Conservation (phyloP, 1,140 invertebrate genomes). For the Thrips palmi region DNA sequence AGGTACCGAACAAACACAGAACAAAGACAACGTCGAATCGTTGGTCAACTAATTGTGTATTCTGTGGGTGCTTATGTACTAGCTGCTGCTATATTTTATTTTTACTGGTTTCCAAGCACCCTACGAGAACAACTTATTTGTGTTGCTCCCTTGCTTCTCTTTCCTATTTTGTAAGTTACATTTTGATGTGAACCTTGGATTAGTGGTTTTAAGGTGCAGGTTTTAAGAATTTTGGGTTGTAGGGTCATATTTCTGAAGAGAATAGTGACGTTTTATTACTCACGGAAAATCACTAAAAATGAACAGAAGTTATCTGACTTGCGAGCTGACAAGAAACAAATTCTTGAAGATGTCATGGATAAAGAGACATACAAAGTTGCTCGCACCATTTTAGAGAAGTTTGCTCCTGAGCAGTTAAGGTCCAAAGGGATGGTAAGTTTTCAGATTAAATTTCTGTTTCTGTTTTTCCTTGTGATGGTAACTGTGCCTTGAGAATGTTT, state of each 20-base stretch:
- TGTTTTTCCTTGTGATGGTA: too few species aligned
- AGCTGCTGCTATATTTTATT: slow-evolving; percentile 53
- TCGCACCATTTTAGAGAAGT: slow-evolving; percentile 79
- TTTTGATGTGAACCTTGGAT: slow-evolving; percentile 6
- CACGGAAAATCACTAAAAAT: slow-evolving; percentile 62
- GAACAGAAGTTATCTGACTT: slow-evolving; percentile 53
- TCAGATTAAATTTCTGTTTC: too few species aligned
- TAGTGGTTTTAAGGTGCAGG: slow-evolving; percentile 11
- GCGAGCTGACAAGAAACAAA: slow-evolving; percentile 64
- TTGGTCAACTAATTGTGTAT: slow-evolving; percentile 58
- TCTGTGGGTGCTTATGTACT: slow-evolving; percentile 64
- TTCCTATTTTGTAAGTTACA: slow-evolving; percentile 59
- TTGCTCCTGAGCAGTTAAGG: slow-evolving; percentile 45
- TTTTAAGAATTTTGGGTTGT: slow-evolving; percentile 26
- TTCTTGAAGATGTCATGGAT: slow-evolving; percentile 91
- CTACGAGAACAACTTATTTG: slow-evolving; percentile 48
- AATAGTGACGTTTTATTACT: slow-evolving; percentile 72
- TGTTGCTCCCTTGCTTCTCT: slow-evolving; percentile 48
- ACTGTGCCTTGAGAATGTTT: too few species aligned
- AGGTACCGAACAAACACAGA: slow-evolving; percentile 59
- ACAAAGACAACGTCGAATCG: slow-evolving; percentile 55
- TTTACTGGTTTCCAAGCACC: slow-evolving; percentile 50
- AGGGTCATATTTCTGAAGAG: slow-evolving; percentile 65
- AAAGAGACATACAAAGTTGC: slow-evolving; percentile 96
- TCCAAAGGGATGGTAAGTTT: too few species aligned